Conservation (phyloP, 1,140 invertebrate species). For the Sitobion miscanthi region DNA sequence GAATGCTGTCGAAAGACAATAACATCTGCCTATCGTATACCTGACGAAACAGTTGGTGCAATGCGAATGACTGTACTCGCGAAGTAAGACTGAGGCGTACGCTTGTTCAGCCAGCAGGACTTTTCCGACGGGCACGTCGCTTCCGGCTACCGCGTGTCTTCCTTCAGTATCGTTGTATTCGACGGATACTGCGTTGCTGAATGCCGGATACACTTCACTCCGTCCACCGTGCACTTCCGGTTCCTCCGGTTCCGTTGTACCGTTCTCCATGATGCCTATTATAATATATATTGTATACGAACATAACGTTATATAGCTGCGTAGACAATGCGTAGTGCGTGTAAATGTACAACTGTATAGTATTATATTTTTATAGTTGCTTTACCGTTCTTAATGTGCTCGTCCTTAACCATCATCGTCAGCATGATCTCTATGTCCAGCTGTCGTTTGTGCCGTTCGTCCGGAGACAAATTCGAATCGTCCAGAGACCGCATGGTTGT, state of each 20-base stretch:
- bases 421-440: slow-evolving; percentile 76
- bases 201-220: slow-evolving; percentile 64
- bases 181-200: slow-evolving; percentile 68
- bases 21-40: slow-evolving; percentile 61
- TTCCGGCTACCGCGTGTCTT: slow-evolving; percentile 70
- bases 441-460: slow-evolving; percentile 71
- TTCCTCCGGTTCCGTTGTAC: not conserved
- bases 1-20: not conserved
- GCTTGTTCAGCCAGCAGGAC: slow-evolving; percentile 77
- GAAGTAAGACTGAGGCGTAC: slow-evolving; percentile 75
- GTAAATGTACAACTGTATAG: not conserved
- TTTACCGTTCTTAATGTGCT: slow-evolving; percentile 60
- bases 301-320: not conserved
- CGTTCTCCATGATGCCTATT: not conserved
- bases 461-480: slow-evolving; percentile 69
- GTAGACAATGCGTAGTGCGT: not conserved
- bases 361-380: not conserved
- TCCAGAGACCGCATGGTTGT: slow-evolving; percentile 71
- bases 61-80: slow-evolving; percentile 73
- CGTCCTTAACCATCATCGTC: slow-evolving; percentile 68
- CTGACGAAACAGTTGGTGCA: slow-evolving; percentile 81
- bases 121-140: slow-evolving; percentile 72
- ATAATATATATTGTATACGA: not conserved
- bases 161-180: slow-evolving; percentile 61
- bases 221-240: not conserved